Conservation (phyloP, 1,140 invertebrate species). For the Philopotamus ludificatus region DNA sequence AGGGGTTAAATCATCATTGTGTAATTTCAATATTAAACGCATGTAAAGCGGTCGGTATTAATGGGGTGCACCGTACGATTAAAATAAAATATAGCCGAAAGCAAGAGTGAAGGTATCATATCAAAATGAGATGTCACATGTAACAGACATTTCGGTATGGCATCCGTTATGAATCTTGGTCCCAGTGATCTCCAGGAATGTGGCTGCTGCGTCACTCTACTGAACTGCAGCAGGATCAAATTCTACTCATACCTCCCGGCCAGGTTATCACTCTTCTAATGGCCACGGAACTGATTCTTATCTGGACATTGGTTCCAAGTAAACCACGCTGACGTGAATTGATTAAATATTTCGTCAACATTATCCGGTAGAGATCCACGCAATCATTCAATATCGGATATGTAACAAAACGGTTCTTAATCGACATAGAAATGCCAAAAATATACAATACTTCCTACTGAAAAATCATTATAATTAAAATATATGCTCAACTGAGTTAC, state of each 20-base stretch:
- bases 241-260: slow-evolving; percentile 21
- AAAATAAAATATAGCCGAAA: too few species aligned
- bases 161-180: slow-evolving; percentile 31
- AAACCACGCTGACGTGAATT: slow-evolving; percentile 7
- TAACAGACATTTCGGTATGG: slow-evolving; percentile 28
- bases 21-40: too few species aligned
- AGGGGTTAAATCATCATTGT: slow-evolving; percentile 16
- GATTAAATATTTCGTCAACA: slow-evolving; percentile 9
- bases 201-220: slow-evolving; percentile 29
- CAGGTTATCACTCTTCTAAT: slow-evolving; percentile 2
- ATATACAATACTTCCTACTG: too few species aligned
- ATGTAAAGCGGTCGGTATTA: too few species aligned
- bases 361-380: too few species aligned
- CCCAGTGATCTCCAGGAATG: slow-evolving; percentile 28
- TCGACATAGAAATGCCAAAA: too few species aligned
- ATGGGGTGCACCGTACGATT: too few species aligned
- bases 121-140: slow-evolving; percentile 31
- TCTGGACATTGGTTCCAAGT: background rate
- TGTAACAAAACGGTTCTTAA: too few species aligned
- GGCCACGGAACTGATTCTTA: slow-evolving; percentile 2
- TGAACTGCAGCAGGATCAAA: slow-evolving; percentile 13
- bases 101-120: background rate
- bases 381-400: too few species aligned
- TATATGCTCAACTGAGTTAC: too few species aligned
- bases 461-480: too few species aligned